These are phyloP conservation scores for Megalopta genalis DNA, from an alignment of 1,140 invertebrate genomes.

Conservation along the genomic window DNA sequence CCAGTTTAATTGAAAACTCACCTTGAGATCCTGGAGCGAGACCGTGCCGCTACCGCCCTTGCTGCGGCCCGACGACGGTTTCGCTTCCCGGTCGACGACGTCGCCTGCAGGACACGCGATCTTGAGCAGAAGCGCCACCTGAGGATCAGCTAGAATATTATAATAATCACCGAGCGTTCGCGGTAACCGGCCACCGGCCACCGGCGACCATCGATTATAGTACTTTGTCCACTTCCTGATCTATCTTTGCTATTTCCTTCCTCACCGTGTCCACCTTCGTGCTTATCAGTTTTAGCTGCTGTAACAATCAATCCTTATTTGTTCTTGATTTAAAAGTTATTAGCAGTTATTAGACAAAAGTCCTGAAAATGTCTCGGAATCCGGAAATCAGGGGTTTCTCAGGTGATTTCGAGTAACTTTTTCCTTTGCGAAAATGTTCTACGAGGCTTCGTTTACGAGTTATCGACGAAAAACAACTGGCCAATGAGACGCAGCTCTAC, in stretches of 20 bases:
- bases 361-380: too few relatives aligned
- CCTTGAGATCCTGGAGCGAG: conserved; percentile 66
- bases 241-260: conserved; percentile 63
- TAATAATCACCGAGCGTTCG: conserved; percentile 52
- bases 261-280: conserved; percentile 28
- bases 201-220: neutral
- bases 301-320: too few relatives aligned
- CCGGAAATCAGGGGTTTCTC: too few relatives aligned
- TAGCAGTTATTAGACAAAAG: too few relatives aligned
- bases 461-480: too few relatives aligned
- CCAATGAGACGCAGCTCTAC: too few relatives aligned
- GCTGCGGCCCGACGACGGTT: conserved; percentile 24
- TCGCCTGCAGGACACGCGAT: conserved; percentile 28
- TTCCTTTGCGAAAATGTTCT: too few relatives aligned
- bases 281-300: conserved; percentile 40
- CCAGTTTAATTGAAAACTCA: conserved; percentile 44
- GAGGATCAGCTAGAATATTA: conserved; percentile 67
- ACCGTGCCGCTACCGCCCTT: conserved; percentile 26
- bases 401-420: too few relatives aligned
- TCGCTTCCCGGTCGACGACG: conserved; percentile 32
- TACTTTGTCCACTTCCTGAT: conserved; percentile 72
- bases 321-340: too few relatives aligned
- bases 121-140: conserved; percentile 43
- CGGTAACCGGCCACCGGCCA: neutral
- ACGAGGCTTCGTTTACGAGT: too few relatives aligned